phyloP scores from a whole-genome alignment of 2,113 vertebrate genomes.

The Saccopteryx bilineata region DNA sequence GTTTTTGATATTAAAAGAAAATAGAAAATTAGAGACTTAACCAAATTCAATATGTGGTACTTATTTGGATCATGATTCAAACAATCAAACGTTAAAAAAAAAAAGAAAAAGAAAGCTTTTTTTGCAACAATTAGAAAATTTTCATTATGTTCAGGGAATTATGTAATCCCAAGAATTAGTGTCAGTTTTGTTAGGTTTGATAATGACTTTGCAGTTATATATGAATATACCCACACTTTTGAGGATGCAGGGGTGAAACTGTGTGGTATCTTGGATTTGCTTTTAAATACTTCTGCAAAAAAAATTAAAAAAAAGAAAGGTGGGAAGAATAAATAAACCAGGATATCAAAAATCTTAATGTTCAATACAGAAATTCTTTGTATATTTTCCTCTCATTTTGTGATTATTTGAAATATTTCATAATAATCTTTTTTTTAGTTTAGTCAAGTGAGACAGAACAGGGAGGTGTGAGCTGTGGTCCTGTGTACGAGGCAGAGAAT shows the following conservation, averaged over 20 bases:
- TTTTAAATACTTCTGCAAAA: constrained; percentile 43
- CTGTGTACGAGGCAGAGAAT: background rate
- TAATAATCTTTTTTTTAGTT: constrained; percentile 20
- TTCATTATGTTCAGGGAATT: background rate
- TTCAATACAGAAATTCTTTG: background rate
- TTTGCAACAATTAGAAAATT: constrained; percentile 35
- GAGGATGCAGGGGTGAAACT: background rate
- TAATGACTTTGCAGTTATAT: background rate
- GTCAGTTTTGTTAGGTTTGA: constrained; percentile 37
- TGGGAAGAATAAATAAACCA: background rate
- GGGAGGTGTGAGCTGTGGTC: background rate
- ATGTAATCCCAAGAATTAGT: constrained; percentile 7
- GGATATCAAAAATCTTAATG: constrained; percentile 11
- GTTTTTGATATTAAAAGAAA: background rate
- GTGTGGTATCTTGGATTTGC: background rate
- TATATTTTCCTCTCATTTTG: background rate
- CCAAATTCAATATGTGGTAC: constrained; percentile 2
- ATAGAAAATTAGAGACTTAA: constrained; percentile 56
- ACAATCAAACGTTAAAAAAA: constrained; percentile 33
- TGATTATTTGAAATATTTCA: background rate
- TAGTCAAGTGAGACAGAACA: background rate
- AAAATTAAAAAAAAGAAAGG: background rate
- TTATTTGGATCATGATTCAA: constrained; percentile 27
- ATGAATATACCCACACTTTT: constrained; percentile 13
- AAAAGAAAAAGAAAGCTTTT: background rate